Evolutionary conservation across 1,140 invertebrate species (phyloP).

Genomic region (Sitobion miscanthi): DNA sequence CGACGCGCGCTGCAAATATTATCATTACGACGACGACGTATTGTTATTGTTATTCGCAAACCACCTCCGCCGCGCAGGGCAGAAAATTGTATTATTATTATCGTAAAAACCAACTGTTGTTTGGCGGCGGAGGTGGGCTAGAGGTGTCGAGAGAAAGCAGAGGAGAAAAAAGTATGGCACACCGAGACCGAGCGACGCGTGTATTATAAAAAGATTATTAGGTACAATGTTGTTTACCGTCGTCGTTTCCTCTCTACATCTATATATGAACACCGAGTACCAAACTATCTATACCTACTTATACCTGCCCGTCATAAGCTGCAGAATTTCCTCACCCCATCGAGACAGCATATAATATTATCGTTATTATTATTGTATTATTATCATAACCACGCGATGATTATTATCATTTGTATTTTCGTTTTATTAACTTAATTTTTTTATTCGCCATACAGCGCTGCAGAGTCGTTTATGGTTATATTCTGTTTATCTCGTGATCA

Average conservation of each 20-base stretch:
- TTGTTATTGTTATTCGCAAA: conserved; percentile 44
- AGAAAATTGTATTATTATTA: conserved; percentile 39
- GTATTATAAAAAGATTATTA: conserved; percentile 37
- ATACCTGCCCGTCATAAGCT: neutral
- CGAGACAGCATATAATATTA: neutral
- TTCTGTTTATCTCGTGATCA: neutral
- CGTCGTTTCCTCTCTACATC: neutral
- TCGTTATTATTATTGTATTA: conserved; percentile 12
- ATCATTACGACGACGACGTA: conserved; percentile 32
- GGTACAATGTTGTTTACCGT: conserved; percentile 12
- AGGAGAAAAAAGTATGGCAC: neutral
- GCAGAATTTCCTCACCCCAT: neutral
- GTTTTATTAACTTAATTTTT: neutral
- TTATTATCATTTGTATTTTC: neutral
- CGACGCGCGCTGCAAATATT: conserved; percentile 34
- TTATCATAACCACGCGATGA: neutral
- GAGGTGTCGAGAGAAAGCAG: neutral
- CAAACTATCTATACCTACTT: neutral
- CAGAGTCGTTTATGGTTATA: neutral
- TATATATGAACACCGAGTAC: neutral
- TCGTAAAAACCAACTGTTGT: conserved; percentile 42
- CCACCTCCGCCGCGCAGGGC: neutral
- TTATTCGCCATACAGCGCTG: neutral
- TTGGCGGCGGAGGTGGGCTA: neutral
- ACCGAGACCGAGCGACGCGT: neutral